These are phyloP conservation scores for Cerastis rubricosa DNA, from an alignment of 2,888 invertebrate species.

Conservation along the genomic window DNA sequence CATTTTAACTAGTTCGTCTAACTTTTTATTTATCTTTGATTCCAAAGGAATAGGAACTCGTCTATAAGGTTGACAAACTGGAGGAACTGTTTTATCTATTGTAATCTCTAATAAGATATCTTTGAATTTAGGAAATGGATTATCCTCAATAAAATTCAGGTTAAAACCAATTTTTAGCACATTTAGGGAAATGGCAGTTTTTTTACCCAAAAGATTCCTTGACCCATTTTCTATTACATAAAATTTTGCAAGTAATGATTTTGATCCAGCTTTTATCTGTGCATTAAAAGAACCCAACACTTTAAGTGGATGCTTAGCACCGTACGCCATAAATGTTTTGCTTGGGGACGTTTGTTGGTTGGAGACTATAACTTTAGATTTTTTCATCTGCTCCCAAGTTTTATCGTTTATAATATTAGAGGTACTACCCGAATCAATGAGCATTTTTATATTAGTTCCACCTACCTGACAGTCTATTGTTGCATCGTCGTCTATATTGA, in stretches of 20 bases:
- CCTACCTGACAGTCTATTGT: not conserved
- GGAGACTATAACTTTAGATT: no score
- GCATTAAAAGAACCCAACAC: not conserved
- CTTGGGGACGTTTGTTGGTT: not conserved
- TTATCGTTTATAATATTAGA: no score
- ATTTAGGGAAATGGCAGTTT: no score
- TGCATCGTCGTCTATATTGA: no score
- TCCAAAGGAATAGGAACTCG: slow-evolving; percentile 5
- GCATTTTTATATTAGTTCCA: not conserved
- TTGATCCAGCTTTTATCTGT: no score
- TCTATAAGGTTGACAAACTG: not conserved
- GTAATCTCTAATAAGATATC: not conserved
- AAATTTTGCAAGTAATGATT: no score
- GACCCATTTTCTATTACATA: not conserved
- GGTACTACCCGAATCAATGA: not conserved
- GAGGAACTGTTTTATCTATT: no score
- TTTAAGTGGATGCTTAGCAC: not conserved
- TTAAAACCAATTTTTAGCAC: not conserved
- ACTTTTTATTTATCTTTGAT: not conserved
- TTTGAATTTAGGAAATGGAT: not conserved
- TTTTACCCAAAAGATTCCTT: not conserved
- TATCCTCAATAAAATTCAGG: not conserved
- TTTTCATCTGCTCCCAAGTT: no score
- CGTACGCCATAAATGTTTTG: not conserved
- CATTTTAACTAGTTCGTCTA: not conserved